These are phyloP conservation scores for Halcyon smyrnensis DNA, from an alignment of 2,797 vertebrate genomes.

Conservation along the genomic window DNA sequence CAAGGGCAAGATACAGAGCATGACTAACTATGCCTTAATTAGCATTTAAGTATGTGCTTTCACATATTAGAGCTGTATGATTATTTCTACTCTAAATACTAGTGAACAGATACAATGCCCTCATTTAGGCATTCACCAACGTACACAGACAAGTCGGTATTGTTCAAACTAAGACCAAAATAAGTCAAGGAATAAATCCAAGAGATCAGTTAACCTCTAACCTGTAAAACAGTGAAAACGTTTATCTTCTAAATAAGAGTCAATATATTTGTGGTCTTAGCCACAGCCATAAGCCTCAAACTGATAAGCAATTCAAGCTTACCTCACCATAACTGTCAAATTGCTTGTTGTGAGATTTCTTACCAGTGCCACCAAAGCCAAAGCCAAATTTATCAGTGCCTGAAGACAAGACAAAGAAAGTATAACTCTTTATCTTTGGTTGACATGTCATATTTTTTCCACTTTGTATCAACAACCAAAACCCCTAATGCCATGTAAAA, in stretches of 20 bases:
- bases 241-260: not conserved
- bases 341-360: constrained; percentile 98
- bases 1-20: not conserved
- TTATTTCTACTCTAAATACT: not conserved
- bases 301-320: not conserved
- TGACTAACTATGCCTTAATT: not conserved
- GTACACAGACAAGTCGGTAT: rapidly evolving
- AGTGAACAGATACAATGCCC: rapidly evolving
- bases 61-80: not conserved
- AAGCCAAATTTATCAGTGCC: constrained; percentile 97
- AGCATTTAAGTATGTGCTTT: not conserved
- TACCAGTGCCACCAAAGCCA: constrained; percentile 97
- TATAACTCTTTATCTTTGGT: not conserved
- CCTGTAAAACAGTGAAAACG: not conserved
- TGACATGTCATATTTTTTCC: not conserved
- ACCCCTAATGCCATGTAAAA: not conserved
- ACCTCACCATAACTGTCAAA: constrained; percentile 99
- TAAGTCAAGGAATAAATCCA: not conserved
- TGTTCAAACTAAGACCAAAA: not conserved
- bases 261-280: not conserved
- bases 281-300: not conserved
- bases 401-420: constrained; percentile 49
- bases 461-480: not conserved
- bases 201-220: not conserved
- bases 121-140: not conserved